phyloP scores from a whole-genome alignment of 2,888 invertebrate species.

The Ypsolopha sequella region DNA sequence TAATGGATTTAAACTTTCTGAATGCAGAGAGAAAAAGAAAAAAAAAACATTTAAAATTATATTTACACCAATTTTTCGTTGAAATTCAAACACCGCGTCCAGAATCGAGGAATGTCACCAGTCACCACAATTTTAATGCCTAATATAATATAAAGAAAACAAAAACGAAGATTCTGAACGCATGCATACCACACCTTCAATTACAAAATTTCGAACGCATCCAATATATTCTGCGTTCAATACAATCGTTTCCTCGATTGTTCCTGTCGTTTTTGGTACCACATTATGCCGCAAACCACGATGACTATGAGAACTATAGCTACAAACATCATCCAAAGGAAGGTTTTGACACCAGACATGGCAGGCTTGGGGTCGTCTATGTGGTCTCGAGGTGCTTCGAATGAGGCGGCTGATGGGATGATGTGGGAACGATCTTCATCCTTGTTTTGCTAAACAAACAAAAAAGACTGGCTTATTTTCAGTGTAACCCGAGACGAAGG shows the following conservation, averaged over 20 bases:
- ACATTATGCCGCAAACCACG: constrained; percentile 90
- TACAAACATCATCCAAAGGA: constrained; percentile 87
- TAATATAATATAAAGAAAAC: too few relatives aligned
- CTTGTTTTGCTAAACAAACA: constrained; percentile 63
- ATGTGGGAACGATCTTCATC: constrained; percentile 85
- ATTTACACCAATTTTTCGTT: too few relatives aligned
- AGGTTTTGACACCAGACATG: constrained; percentile 91
- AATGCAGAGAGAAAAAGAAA: too few relatives aligned
- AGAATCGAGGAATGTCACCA: too few relatives aligned
- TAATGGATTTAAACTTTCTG: too few relatives aligned
- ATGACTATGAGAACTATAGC: constrained; percentile 86
- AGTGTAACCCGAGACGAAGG: not conserved
- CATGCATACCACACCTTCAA: not conserved
- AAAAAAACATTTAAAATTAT: too few relatives aligned
- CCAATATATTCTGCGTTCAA: constrained; percentile 18
- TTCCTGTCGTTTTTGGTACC: constrained; percentile 93
- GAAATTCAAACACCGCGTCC: too few relatives aligned
- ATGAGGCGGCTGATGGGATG: constrained; percentile 88
- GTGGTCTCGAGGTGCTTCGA: constrained; percentile 93
- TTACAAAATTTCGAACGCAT: not conserved
- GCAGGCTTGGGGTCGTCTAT: constrained; percentile 90
- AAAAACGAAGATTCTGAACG: too few relatives aligned
- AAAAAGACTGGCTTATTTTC: not conserved
- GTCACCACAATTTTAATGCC: too few relatives aligned
- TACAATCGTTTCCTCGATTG: constrained; percentile 88